A percentile compares a stretch with the other conserved stretches of the same genome.
These are phyloP conservation scores for Calliopsis andreniformis DNA, from an alignment of 1,140 invertebrate genomes.

Conservation along the genomic window DNA sequence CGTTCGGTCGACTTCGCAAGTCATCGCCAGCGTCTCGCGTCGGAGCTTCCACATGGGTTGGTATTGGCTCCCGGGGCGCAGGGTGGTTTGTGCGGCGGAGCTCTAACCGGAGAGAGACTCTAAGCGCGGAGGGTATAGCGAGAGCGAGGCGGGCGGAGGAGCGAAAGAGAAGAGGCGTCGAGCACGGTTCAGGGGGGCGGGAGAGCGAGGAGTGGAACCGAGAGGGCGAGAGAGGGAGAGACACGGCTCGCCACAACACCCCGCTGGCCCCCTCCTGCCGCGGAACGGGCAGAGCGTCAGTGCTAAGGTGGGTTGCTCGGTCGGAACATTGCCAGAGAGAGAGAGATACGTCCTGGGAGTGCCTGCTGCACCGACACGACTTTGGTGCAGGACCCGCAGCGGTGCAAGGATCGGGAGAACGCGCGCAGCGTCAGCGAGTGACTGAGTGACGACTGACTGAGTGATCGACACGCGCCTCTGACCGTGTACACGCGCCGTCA, in stretches of 20 bases:
- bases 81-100: constrained; percentile 76
- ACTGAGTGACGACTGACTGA: constrained; percentile 39
- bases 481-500: constrained; percentile 41
- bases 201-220: constrained; percentile 26
- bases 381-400: constrained; percentile 60
- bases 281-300: constrained; percentile 78
- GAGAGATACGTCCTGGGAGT: constrained; percentile 76
- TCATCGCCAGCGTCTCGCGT: constrained; percentile 76
- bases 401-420: constrained; percentile 57
- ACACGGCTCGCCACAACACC: constrained; percentile 74
- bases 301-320: constrained; percentile 79
- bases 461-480: constrained; percentile 34
- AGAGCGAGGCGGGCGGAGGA: constrained; percentile 37
- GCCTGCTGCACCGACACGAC: constrained; percentile 70
- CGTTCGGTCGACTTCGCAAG: constrained; percentile 74
- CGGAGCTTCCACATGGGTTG: constrained; percentile 81
- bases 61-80: constrained; percentile 81
- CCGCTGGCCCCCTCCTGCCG: constrained; percentile 62
- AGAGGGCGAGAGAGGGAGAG: constrained; percentile 45
- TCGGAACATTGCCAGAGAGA: constrained; percentile 77
- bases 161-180: constrained; percentile 16
- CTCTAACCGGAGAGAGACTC: constrained; percentile 71
- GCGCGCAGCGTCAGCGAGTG: constrained; percentile 33
- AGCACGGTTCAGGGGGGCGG: neutral
- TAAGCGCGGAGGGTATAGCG: constrained; percentile 46